Evolutionary conservation across 92 coral and sea anemone genomes (phyloP), one percentile per base, ranked within the genome.

Genomic region (Scolanthus callimorphus): DNA sequence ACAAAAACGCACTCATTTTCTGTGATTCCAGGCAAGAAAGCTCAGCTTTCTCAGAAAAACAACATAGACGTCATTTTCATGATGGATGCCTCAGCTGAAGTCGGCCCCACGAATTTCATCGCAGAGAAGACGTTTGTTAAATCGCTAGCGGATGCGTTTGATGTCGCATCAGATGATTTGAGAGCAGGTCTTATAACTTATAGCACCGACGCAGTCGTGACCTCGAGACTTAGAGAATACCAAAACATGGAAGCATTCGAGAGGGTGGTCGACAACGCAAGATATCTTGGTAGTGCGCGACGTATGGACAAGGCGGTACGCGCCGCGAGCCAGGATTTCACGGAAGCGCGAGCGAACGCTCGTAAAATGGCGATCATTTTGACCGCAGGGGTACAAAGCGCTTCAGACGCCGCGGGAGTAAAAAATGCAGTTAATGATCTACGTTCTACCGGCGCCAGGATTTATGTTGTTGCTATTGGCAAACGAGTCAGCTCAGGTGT

Each of bases 381-480:
- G n/a, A n/a, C n/a, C n/a, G n/a, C n/a, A n/a, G n/a, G n/a, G n/a
- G n/a, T n/a, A n/a, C n/a, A n/a, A n/a, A n/a, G n/a, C n/a, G n/a
- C n/a, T n/a, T n/a, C n/a, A n/a, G n/a, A 2, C 79, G 91, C 20
- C 84, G 83, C 25, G 95, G 84, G 17, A 46, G 64, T 27, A 83
- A 85, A 45, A 49, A n/a, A n/a, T n/a, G 56, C 11, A 67, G 63
- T n/a, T n/a, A n/a, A n/a, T n/a, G n/a, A n/a, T n/a, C 77, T 86
- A 28, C 84, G 85, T 11, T 20, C 62, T 54, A 25, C 67, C 20
- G 95, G 89, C 19, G 95, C 78, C 2, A 64, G 67, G 22, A 71
- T 78, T 21, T 91, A 81, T 51, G 44, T 86, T 27, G 86, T 91
- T 60, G 74, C 88, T 17, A 72, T 86, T 44, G 97, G 97, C 17